Conservation (phyloP, 2,888 invertebrate species). For the Drosophila lutescens region DNA sequence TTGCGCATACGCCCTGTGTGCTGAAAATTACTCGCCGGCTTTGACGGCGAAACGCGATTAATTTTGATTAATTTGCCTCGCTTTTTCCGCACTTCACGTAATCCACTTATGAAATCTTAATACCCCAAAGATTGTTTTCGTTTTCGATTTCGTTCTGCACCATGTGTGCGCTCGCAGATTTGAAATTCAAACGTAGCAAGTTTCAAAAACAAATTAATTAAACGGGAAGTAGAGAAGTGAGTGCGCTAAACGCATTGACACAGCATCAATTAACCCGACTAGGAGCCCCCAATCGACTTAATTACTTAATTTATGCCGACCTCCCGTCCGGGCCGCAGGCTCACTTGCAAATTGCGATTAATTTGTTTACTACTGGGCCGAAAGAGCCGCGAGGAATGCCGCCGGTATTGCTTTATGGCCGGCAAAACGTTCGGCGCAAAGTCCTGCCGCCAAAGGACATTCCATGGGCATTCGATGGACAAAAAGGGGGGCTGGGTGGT, state of each 20-base stretch:
- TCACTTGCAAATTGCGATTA: constrained; percentile 67
- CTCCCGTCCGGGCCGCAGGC: constrained; percentile 25
- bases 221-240: constrained; percentile 43
- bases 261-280: constrained; percentile 73
- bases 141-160: constrained; percentile 10
- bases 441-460: constrained; percentile 18
- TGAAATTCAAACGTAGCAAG: neutral
- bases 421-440: constrained; percentile 24
- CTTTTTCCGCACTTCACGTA: constrained; percentile 33
- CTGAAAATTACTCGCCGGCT: constrained; percentile 67
- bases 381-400: constrained; percentile 36
- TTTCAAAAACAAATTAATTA: constrained; percentile 40
- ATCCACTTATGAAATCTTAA: constrained; percentile 55
- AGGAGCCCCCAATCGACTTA: constrained; percentile 53
- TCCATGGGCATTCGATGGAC: neutral
- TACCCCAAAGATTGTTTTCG: constrained; percentile 35
- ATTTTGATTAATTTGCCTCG: constrained; percentile 69
- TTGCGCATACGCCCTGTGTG: constrained; percentile 69
- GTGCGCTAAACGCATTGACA: constrained; percentile 74
- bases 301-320: constrained; percentile 76
- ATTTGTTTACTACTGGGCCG: constrained; percentile 68
- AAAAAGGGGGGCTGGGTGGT: neutral
- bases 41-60: constrained; percentile 68
- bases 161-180: constrained; percentile 39
- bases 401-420: constrained; percentile 24